Conservation (phyloP, 2,797 vertebrate species). For the Novumbra hubbsi region DNA sequence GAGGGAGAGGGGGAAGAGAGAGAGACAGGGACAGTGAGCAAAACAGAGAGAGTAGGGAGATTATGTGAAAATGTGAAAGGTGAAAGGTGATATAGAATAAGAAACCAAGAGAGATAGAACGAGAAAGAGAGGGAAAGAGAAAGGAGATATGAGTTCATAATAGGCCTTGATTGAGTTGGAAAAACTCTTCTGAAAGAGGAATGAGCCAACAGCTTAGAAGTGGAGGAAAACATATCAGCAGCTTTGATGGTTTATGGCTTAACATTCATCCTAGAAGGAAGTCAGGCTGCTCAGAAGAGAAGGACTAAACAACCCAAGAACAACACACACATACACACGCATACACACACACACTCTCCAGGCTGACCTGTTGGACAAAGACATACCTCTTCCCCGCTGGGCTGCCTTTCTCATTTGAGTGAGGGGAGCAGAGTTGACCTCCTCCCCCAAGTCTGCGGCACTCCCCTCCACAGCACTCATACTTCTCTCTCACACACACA, state of each 20-base stretch:
- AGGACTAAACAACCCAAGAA: constrained; percentile 28
- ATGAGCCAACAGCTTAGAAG: constrained; percentile 29
- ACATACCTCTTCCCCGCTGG: constrained; percentile 40
- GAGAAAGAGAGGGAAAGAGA: constrained; percentile 57
- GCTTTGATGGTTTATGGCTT: constrained; percentile 56
- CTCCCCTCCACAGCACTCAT: neutral
- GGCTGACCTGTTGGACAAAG: constrained; percentile 42
- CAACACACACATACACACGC: constrained; percentile 6
- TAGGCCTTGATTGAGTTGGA: constrained; percentile 73
- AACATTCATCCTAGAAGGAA: constrained; percentile 46
- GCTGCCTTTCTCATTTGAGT: constrained; percentile 23
- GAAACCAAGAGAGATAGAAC: constrained; percentile 56
- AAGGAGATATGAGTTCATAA: constrained; percentile 53
- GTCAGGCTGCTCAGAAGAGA: constrained; percentile 18
- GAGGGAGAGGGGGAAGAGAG: constrained; percentile 69
- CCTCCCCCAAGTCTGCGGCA: constrained; percentile 11
- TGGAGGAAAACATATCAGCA: constrained; percentile 28
- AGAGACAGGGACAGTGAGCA: neutral
- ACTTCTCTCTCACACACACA: neutral
- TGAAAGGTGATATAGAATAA: constrained; percentile 14
- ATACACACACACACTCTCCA: neutral
- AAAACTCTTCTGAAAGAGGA: constrained; percentile 66
- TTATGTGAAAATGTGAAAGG: constrained; percentile 43
- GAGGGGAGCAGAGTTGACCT: constrained; percentile 27
- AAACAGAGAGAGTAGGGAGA: constrained; percentile 23